These are phyloP conservation scores for Atta texana DNA, from an alignment of 1,140 invertebrate genomes.

Conservation along the genomic window DNA sequence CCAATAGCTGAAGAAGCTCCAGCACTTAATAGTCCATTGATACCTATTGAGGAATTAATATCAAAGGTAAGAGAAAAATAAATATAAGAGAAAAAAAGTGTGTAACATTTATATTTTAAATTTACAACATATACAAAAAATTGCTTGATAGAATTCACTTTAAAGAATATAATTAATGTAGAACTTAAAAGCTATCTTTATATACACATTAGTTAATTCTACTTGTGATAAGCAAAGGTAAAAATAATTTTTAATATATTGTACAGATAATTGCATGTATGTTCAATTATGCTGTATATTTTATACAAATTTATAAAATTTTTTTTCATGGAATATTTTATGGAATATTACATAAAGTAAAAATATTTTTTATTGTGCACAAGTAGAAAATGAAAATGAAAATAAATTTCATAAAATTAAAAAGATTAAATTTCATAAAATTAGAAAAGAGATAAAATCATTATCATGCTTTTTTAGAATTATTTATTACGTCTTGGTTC, in stretches of 20 bases:
- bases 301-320: not conserved
- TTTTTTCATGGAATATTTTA: not conserved
- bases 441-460: no score
- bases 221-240: not conserved
- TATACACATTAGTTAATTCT: not conserved
- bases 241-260: not conserved
- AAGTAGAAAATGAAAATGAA: not conserved
- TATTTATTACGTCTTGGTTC: no score
- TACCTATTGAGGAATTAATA: not conserved
- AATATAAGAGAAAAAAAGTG: slow-evolving; percentile 25
- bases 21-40: not conserved
- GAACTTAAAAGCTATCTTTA: not conserved
- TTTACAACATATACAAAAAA: not conserved
- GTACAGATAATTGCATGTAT: not conserved
- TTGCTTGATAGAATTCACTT: not conserved
- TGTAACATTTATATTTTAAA: not conserved
- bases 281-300: not conserved
- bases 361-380: not conserved
- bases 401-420: not conserved
- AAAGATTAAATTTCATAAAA: not conserved
- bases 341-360: not conserved
- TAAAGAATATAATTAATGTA: not conserved
- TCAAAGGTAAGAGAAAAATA: slow-evolving; percentile 57
- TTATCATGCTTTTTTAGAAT: no score
- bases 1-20: slow-evolving; percentile 59